phyloP scores from a whole-genome alignment of 1,140 invertebrate genomes.

The Delia radicum region DNA sequence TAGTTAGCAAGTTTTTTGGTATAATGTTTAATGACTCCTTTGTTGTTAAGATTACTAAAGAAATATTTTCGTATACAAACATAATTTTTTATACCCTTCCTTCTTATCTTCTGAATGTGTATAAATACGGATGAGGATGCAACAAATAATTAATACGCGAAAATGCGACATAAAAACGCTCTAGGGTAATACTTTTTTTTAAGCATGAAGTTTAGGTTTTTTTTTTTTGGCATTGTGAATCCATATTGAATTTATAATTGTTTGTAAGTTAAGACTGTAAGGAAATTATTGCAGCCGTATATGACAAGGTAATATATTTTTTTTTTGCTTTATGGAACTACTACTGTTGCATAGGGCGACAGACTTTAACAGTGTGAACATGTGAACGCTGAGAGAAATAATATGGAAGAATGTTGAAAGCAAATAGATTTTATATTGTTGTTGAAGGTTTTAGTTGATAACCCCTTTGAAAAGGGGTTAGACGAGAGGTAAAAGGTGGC shows the following conservation, averaged over 20 bases:
- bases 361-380: no score
- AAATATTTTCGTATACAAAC: not conserved
- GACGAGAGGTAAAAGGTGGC: no score
- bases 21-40: slow-evolving; percentile 13
- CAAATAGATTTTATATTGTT: no score
- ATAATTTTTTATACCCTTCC: not conserved
- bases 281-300: not conserved
- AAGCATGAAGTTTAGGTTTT: no score
- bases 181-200: slow-evolving; percentile 35
- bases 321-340: no score
- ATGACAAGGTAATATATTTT: not conserved
- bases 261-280: not conserved
- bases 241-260: slow-evolving; percentile 15
- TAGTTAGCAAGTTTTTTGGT: not conserved
- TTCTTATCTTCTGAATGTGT: not conserved
- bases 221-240: not conserved
- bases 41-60: not conserved
- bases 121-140: not conserved
- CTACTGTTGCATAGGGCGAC: not conserved
- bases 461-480: not conserved
- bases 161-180: slow-evolving; percentile 53
- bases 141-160: slow-evolving; percentile 51
- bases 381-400: not conserved
- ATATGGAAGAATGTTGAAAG: no score
- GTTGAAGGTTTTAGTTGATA: not conserved